Evolutionary conservation across 2,113 vertebrate species (phyloP).

Genomic region (Lates calcarifer): DNA sequence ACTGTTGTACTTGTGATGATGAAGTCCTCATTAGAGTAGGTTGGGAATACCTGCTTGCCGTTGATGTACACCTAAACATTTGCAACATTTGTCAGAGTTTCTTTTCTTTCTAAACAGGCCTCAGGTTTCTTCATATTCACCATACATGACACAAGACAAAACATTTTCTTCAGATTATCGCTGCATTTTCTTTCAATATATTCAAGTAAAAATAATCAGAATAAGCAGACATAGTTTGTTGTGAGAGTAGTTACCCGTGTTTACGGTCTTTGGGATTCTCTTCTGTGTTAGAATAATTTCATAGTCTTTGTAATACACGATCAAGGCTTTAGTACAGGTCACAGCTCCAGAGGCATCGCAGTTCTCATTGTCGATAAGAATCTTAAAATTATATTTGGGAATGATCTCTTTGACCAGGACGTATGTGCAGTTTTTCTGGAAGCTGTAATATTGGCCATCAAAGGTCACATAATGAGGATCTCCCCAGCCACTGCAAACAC

Average conservation of each 20-base stretch:
- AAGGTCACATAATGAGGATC: slow-evolving; percentile 93
- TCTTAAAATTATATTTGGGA: slow-evolving; percentile 86
- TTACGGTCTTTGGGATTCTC: slow-evolving; percentile 37
- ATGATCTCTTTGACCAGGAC: slow-evolving; percentile 91
- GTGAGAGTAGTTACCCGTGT: slow-evolving; percentile 56
- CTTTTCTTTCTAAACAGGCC: neutral
- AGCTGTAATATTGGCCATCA: slow-evolving; percentile 92
- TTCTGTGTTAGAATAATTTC: slow-evolving; percentile 82
- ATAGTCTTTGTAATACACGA: slow-evolving; percentile 87
- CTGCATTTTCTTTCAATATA: slow-evolving; percentile 16
- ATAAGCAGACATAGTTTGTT: neutral
- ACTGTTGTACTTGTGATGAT: slow-evolving; percentile 83
- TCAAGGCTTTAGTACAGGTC: slow-evolving; percentile 88
- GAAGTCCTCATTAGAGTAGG: slow-evolving; percentile 85
- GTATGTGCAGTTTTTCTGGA: slow-evolving; percentile 93
- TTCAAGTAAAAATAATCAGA: neutral
- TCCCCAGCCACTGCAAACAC: slow-evolving; percentile 92
- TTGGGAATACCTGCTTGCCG: slow-evolving; percentile 67
- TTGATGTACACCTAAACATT: slow-evolving; percentile 87
- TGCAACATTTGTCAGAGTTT: neutral
- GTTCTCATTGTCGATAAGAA: slow-evolving; percentile 89
- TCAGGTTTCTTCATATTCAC: neutral
- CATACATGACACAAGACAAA: neutral
- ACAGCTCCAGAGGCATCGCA: slow-evolving; percentile 82
- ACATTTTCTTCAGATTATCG: neutral